phyloP scores from a whole-genome alignment of 2,113 vertebrate genomes.

The Hystrix brachyura region DNA sequence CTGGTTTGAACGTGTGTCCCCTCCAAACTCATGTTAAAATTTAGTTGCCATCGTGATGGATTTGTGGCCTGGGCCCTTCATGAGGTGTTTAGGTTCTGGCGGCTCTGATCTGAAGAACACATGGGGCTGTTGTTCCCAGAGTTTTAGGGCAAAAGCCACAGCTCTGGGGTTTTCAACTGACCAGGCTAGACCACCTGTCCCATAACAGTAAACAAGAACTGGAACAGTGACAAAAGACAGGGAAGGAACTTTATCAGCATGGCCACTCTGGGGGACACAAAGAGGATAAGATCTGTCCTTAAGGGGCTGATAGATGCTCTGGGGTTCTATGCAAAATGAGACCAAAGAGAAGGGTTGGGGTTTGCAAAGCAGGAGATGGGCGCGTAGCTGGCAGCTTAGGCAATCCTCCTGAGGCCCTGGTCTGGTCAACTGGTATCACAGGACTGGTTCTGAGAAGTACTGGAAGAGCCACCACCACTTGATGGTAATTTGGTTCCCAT shows the following conservation, averaged over 20 bases:
- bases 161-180: neutral
- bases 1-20: neutral
- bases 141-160: neutral
- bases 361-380: neutral
- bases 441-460: neutral
- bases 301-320: neutral
- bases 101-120: neutral
- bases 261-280: neutral
- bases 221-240: neutral
- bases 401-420: no score
- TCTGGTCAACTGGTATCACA: neutral
- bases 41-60: neutral
- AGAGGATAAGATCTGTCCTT: neutral
- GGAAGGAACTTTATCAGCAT: neutral
- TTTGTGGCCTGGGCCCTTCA: neutral
- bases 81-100: no score
- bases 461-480: neutral
- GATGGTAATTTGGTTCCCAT: neutral
- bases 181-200: neutral
- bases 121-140: neutral
- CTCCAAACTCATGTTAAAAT: neutral
- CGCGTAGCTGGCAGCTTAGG: neutral
- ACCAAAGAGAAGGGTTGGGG: neutral
- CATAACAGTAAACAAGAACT: neutral
- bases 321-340: neutral